These are phyloP conservation scores for Catocala nupta DNA, from an alignment of 2,888 invertebrate species.

Conservation along the genomic window DNA sequence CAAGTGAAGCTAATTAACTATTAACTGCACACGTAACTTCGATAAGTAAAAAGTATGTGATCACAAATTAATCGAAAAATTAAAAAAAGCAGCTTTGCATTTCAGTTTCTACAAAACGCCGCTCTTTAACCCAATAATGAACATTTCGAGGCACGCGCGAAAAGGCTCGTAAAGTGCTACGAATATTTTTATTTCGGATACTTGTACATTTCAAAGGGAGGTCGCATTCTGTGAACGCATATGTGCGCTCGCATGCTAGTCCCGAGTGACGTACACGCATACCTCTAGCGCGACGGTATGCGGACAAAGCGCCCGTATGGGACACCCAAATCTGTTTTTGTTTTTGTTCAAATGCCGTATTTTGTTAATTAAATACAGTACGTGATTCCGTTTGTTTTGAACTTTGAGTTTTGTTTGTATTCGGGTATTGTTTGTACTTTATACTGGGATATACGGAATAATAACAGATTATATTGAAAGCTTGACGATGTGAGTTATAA, in stretches of 20 bases:
- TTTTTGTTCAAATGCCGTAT: conserved; percentile 37
- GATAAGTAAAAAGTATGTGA: too few species aligned
- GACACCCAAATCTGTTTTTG: conserved; percentile 20
- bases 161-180: conserved; percentile 35
- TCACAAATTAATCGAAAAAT: too few species aligned
- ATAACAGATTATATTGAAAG: conserved; percentile 1
- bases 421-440: too few species aligned
- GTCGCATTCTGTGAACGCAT: conserved; percentile 39
- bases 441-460: background rate
- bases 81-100: too few species aligned
- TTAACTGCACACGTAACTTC: too few species aligned
- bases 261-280: conserved; percentile 8
- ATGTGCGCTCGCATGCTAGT: conserved; percentile 12
- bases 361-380: conserved; percentile 31
- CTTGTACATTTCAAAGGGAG: conserved; percentile 43
- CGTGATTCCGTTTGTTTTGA: background rate
- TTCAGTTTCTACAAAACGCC: too few species aligned
- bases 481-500: background rate
- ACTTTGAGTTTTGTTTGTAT: too few species aligned
- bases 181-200: conserved; percentile 46
- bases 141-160: conserved; percentile 18
- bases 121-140: conserved; percentile 17
- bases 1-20: too few species aligned
- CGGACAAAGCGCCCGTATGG: conserved; percentile 26
- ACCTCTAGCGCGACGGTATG: conserved; percentile 15